Evolutionary conservation across 37 sponge, comb jelly and placozoan genomes (phyloP), one percentile per base, ranked within the genome.

Genomic region (Cladorhizidae sp.): DNA sequence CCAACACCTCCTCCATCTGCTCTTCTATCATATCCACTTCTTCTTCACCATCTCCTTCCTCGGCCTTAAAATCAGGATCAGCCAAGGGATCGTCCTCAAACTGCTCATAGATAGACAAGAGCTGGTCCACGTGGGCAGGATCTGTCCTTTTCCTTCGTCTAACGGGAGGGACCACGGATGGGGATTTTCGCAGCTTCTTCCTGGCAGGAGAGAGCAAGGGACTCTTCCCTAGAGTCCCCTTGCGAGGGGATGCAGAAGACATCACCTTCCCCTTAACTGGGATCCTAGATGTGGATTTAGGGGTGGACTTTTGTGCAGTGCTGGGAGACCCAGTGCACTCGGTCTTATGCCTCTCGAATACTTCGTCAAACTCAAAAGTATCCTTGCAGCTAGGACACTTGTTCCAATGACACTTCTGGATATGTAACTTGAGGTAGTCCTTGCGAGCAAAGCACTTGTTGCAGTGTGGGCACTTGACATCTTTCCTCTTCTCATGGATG

Each of bases 401-500:
- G 42, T 40, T 58, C 77, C 77, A 76, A 28, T 76, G 77, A 37
- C 40, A 37, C 77, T 76, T 76, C 25, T 76, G 77, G 43, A 76
- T 76, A 28, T 76, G 77, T 5, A 76, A 29, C 35, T 61, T 58
- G 77, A 76, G 77, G 62, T 76, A 76, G 42, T 76, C 77, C 77
- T 76, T 76, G n/a, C 77, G 77, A 59, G 77, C 77, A 76, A 76
- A 76, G 59, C 62, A 76, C 45, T 76, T 76, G 43, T 39, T 56
- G 29, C 77, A 76, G 1, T 36, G 57, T 2, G 52, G 43, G 33
- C 77, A 76, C 38, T 58, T 58, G 43, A 58, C 61, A 41, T 76
- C 77, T 26, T 61, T 76, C 77, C 62, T 76, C 63, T 76, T 76
- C 42, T 76, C 77, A 26, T 76, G 77, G 62, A 76, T 59, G 42